Evolutionary conservation across 2,888 invertebrate genomes (phyloP).

Genomic region (Synergus umbraculus): DNA sequence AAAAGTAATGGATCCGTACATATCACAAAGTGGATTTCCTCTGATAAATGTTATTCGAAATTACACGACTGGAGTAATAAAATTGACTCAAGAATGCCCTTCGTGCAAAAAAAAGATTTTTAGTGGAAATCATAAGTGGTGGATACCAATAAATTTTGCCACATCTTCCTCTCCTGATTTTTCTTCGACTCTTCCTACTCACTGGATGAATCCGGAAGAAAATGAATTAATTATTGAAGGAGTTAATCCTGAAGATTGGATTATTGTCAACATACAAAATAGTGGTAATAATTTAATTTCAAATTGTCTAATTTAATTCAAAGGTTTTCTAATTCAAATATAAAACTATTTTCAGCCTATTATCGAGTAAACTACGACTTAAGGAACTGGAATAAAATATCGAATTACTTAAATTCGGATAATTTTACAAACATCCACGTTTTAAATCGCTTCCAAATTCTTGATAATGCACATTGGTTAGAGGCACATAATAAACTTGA

Average conservation of each 20-base stretch:
- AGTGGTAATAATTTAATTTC: conserved; percentile 77
- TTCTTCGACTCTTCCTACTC: conserved; percentile 47
- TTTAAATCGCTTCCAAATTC: conserved; percentile 87
- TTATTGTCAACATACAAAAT: conserved; percentile 82
- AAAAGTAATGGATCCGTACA: conserved; percentile 80
- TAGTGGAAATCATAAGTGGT: conserved; percentile 53
- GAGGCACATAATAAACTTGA: not conserved
- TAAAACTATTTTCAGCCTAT: conserved; percentile 1
- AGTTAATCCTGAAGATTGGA: conserved; percentile 77
- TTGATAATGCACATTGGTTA: conserved; percentile 83
- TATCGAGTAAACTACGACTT: conserved; percentile 81
- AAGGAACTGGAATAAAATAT: conserved; percentile 80
- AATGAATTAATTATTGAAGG: conserved; percentile 48
- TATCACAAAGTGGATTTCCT: conserved; percentile 83
- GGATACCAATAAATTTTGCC: conserved; percentile 66
- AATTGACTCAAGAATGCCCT: conserved; percentile 76
- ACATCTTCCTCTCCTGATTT: conserved; percentile 52
- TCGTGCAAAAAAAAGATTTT: not conserved
- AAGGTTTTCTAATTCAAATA: not conserved
- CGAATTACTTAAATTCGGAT: conserved; percentile 75
- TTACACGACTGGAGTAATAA: conserved; percentile 77
- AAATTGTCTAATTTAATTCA: conserved; percentile 44
- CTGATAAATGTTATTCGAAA: conserved; percentile 80
- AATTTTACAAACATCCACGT: conserved; percentile 79
- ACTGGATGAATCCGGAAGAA: conserved; percentile 50